Conservation (phyloP, 2,888 invertebrate genomes). For the Serrognathus titanus region DNA sequence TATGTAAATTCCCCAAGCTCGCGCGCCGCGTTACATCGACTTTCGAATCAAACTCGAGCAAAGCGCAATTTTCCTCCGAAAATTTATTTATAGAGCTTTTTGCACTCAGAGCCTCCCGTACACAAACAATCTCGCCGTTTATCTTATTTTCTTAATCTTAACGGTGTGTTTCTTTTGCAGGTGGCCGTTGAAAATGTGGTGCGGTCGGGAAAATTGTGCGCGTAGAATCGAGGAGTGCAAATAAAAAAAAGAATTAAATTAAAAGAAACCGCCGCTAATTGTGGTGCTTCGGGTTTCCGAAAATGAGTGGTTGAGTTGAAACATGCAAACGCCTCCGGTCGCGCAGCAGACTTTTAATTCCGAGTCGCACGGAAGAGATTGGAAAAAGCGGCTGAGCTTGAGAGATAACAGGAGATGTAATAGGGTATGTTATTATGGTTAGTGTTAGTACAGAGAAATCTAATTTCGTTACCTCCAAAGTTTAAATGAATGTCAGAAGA, state of each 20-base stretch:
- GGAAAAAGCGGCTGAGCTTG: conserved; percentile 33
- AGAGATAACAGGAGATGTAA: conserved; percentile 30
- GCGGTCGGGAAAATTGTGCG: no score
- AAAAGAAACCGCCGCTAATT: not conserved
- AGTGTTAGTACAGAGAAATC: not conserved
- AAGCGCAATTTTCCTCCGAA: no score
- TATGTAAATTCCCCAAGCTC: no score
- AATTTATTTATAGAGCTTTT: no score
- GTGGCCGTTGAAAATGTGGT: no score
- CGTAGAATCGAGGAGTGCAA: not conserved
- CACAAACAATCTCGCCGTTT: no score
- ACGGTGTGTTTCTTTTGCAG: no score
- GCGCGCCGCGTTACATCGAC: no score
- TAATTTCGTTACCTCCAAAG: not conserved
- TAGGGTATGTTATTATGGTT: conserved; percentile 23
- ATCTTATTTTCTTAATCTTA: no score
- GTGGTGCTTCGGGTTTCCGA: not conserved
- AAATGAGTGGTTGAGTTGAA: not conserved
- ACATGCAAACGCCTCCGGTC: conserved; percentile 12
- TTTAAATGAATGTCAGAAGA: not conserved
- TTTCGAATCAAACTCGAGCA: no score
- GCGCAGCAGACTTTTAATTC: conserved; percentile 5
- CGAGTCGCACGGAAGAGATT: conserved; percentile 24
- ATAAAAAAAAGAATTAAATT: not conserved
- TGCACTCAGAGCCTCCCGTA: no score